Evolutionary conservation across 2,888 invertebrate genomes (phyloP), one percentile per base, ranked within the genome.

Genomic region (Eristalis intricaria): DNA sequence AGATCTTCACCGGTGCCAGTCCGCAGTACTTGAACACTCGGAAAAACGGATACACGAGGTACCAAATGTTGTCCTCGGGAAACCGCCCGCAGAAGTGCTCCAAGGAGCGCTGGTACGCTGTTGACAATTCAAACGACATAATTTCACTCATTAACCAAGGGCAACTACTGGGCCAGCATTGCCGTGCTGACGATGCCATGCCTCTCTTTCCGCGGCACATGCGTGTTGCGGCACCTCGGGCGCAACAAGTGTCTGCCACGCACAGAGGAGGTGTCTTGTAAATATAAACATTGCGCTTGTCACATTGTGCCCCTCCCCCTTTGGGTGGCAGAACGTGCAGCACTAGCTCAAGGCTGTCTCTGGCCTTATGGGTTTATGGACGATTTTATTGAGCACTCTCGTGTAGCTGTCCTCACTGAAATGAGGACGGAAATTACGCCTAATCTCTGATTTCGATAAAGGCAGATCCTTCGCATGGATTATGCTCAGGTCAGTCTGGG

Each of bases 11-110:
- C 8, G 90, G 90, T 40, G 88, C 73, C 29, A 90, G 87, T 0
- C 89, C 90, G 69, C 89, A 89, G 10, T 89, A 19, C 87, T 90
- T 90, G 22, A 88, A 90, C 11, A 90, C 88, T 19, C 89, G 88
- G 66, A 88, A 84, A 86, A 90, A 90, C 40, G 90, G 90, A 89
- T 89, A 90, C n/a, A 90, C 81, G 11, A 90, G 89, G 71, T 90
- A 90, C 74, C 73, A 86, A 50, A 75, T 65, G 38, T 58, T 65
- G 22, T 63, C 64, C 32, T 65, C 75, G 7, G 66, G 66, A 65
- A 65, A 75, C 22, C 32, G 13, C 15, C 65, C 56, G 26, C n/a
- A 32, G 56, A 75, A 75, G 22, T 38, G 38, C 32, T 65, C 23
- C 32, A 19, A 22, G 22, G 35, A 19, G 26, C 43, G 26, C 35